These are phyloP conservation scores for Micromussa lordhowensis DNA, from an alignment of 92 coral and sea anemone genomes.

Conservation along the genomic window DNA sequence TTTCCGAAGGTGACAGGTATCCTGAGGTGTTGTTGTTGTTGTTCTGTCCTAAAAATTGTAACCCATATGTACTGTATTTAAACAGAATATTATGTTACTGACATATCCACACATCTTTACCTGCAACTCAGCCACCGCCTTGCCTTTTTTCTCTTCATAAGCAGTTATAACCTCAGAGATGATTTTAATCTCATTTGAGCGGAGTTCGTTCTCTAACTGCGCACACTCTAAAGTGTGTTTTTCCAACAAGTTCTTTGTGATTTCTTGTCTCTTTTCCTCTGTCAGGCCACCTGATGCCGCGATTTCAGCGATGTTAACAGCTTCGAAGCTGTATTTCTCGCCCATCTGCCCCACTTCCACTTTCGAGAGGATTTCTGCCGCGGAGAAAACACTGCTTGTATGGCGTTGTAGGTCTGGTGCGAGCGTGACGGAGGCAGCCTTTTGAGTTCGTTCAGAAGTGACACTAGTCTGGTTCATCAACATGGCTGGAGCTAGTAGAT, in stretches of 20 bases:
- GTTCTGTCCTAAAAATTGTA: background rate
- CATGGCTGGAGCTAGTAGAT: constrained; percentile 4
- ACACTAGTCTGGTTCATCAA: constrained; percentile 13
- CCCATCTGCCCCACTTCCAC: constrained; percentile 96
- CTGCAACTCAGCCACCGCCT: constrained; percentile 73
- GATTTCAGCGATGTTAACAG: constrained; percentile 89
- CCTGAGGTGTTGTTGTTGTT: background rate
- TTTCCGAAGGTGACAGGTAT: background rate
- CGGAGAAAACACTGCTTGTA: constrained; percentile 63
- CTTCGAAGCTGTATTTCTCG: constrained; percentile 91
- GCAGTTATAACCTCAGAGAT: constrained; percentile 90
- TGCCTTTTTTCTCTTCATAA: constrained; percentile 86
- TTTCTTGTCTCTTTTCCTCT: constrained; percentile 90
- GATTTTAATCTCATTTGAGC: constrained; percentile 88
- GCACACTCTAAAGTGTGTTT: constrained; percentile 98
- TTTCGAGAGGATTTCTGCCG: constrained; percentile 85
- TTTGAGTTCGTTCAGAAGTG: constrained; percentile 35
- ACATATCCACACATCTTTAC: background rate
- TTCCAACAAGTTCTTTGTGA: constrained; percentile 85
- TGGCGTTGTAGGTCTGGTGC: constrained; percentile 22
- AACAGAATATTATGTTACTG: background rate
- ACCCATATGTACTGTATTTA: no score
- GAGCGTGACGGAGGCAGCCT: constrained; percentile 10
- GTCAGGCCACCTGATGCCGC: constrained; percentile 87
- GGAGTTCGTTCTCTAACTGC: constrained; percentile 89